These are phyloP conservation scores for Maniola hyperantus DNA, from an alignment of 2,888 invertebrate genomes.

Conservation along the genomic window DNA sequence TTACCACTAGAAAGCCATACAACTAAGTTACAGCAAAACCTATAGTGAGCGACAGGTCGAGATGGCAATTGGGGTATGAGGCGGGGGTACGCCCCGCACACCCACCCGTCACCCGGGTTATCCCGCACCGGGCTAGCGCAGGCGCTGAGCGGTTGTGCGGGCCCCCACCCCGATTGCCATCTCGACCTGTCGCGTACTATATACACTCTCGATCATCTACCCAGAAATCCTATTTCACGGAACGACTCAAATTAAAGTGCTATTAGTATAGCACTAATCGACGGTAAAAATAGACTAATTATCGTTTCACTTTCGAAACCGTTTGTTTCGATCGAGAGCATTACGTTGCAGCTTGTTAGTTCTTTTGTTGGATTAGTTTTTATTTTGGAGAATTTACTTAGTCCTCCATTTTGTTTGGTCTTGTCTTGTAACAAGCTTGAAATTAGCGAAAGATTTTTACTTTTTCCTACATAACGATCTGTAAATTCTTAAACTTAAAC, in stretches of 20 bases:
- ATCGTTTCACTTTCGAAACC: slow-evolving; percentile 58
- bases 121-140: too few species aligned
- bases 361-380: slow-evolving; percentile 22
- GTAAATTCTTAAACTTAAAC: background rate
- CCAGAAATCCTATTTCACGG: slow-evolving; percentile 55
- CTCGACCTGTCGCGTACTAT: too few species aligned
- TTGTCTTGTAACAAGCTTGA: background rate
- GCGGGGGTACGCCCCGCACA: too few species aligned
- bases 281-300: slow-evolving; percentile 63
- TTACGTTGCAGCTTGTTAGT: slow-evolving; percentile 30
- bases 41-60: too few species aligned
- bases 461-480: too few species aligned
- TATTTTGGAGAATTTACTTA: background rate
- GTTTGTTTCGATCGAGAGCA: slow-evolving; percentile 26
- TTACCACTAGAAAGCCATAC: too few species aligned
- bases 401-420: background rate
- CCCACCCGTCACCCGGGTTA: too few species aligned
- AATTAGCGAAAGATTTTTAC: background rate
- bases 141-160: too few species aligned
- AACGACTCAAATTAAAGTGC: slow-evolving; percentile 59
- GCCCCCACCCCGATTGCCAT: too few species aligned
- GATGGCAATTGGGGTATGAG: too few species aligned
- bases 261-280: slow-evolving; percentile 60
- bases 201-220: background rate
- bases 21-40: too few species aligned